Base-by-base conservation (phyloP, 2,888 invertebrate genomes). In the Apocheima hispidaria region DNA sequence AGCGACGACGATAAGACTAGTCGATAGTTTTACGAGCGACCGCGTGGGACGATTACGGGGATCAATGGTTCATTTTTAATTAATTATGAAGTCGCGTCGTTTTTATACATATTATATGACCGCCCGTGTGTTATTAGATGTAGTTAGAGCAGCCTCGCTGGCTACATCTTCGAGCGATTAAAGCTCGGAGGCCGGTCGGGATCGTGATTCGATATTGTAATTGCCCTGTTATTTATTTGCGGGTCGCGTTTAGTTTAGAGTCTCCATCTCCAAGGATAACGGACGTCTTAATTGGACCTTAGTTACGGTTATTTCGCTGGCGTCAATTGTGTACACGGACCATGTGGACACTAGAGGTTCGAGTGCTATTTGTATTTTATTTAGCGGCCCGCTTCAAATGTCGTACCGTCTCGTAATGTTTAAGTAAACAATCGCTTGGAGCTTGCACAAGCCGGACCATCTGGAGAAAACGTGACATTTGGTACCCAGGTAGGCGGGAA, bases 351-450 rank as follows among this genome's bases (percentile, higher is more conserved):
- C 81, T 82, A 77, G 82, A 81, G 80, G 78, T 82, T 81, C 83
- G 84, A 86, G 86, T 79, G 83, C 73, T 92, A 81, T 92, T 92
- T 92, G 90, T 85, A 83, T 90, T 88, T 86, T 90, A 83, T 91
- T 92, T 92, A 92, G 92, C 92, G 91, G 88, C 81, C 84, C 79
- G 86, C 88, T 88, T 91, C 90, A 91, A 91, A 91, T 91, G 87
- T 90, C 86, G 88, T 86, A 86, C 90, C 90, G 86, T 88, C 91
- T 90, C 87, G 92, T 92, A 91, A 92, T 91, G 88, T 90, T 91
- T 90, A 80, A 85, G 83, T 84, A 90, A 88, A 92, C 90, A 91
- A 86, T 84, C 85, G 82, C 78, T 80, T 77, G 78, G 77, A 82
- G 81, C 90, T 90, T 88, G 88, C 88, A 88, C 88, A 89, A 90